Base-by-base conservation (phyloP, 2,797 vertebrate genomes). In the Falco naumanni region DNA sequence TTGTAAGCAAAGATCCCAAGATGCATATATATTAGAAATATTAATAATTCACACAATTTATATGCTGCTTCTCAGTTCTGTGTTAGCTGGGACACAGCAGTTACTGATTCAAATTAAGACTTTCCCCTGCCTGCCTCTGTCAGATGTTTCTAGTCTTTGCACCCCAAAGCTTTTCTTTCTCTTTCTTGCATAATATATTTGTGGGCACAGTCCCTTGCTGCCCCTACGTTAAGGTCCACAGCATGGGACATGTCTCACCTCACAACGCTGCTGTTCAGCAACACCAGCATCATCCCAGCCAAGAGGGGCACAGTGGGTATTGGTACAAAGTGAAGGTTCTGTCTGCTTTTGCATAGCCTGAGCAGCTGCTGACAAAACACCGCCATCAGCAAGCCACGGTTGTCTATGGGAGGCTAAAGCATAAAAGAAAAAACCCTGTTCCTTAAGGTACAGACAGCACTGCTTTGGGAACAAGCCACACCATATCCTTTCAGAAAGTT, bases 381-480 rank as follows among this genome's bases (percentile, higher is more conserved):
- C 31, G 10, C 25, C 29, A 51, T 47, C 51, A 39, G 33, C 14
- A 76, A 61, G 34, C 50, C 51, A 75, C 26, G 33, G 13, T 1
- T 50, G 8, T 29, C 41, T 82, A 10, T 22, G 13, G 19, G 25
- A 87, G 6, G 11, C 14, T 72, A 61, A 69, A 71, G 18, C 7
- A 21, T 22, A 45, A 64, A 89, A n/a, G n/a, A n/a, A 34, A 34
- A 34, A 7, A 7, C 7, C 1, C 37, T 31, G 2, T n/a, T 43
- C 9, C 10, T 57, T 47, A 70, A 75, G 8, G 4, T 22, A 75
- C 7, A n/a, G 26, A 56, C 2, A 45, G 18, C 12, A 16, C 7
- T 41, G 3, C 24, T 79, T 68, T 59, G 9, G 11, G 28, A 87
- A 39, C 0, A 0, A 41, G 50, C 45, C 25, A 17, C 3, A 13